Percentiles rank a stretch among this genome's conserved stretches.
Conservation (phyloP, 64 coral and sea anemone species). For the Orbicella faveolata region DNA sequence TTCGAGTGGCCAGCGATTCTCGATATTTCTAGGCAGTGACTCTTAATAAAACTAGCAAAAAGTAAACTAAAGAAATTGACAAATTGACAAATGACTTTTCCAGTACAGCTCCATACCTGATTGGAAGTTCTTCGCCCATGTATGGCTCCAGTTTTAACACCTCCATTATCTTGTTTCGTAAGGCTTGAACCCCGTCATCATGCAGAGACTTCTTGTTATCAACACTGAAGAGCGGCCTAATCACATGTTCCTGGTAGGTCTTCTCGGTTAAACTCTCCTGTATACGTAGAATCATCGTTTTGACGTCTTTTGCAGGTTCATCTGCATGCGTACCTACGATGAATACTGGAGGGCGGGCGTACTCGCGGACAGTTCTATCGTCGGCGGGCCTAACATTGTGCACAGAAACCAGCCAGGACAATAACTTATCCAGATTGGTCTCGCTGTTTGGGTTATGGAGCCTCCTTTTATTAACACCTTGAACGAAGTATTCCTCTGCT, state of each 20-base stretch:
- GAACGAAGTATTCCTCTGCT: slow-evolving; percentile 10
- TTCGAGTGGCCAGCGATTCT: too few species aligned
- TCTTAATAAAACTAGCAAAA: not conserved
- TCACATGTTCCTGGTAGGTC: slow-evolving; percentile 37
- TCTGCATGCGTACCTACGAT: slow-evolving; percentile 13
- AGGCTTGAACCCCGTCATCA: slow-evolving; percentile 45
- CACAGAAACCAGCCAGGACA: slow-evolving; percentile 45
- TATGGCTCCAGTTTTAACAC: slow-evolving; percentile 64
- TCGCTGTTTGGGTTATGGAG: slow-evolving; percentile 28
- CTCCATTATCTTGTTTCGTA: slow-evolving; percentile 48
- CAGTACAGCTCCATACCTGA: not conserved
- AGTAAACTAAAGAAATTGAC: not conserved
- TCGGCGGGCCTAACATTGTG: not conserved
- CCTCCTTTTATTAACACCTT: not conserved
- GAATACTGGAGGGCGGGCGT: not conserved
- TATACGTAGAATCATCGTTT: slow-evolving; percentile 29
- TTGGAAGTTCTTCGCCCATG: slow-evolving; percentile 65
- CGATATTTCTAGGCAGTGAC: too few species aligned
- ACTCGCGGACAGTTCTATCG: not conserved
- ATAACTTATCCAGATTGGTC: slow-evolving; percentile 36
- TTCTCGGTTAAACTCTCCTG: slow-evolving; percentile 53
- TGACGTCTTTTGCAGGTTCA: not conserved
- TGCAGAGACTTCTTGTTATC: slow-evolving; percentile 49
- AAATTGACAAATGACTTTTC: not conserved
- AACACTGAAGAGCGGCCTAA: slow-evolving; percentile 43